Evolutionary conservation across 1,140 invertebrate species (phyloP), one percentile per base, ranked within the genome.

Genomic region (Pararge aegeria): DNA sequence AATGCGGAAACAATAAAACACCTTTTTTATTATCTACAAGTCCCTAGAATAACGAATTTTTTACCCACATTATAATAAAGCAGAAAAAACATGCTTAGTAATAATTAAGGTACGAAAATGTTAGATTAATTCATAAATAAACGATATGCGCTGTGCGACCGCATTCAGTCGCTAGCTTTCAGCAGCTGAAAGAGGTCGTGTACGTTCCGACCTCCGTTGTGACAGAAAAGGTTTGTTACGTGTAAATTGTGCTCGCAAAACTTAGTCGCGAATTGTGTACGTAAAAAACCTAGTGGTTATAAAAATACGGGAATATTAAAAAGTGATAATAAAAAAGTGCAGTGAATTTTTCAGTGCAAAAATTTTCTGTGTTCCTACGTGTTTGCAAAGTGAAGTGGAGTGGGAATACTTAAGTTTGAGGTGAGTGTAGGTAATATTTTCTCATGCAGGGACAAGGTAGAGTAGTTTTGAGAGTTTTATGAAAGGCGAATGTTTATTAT

Each of bases 141-240:
- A n/a, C 7, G 7, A 34, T 10, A 34, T n/a, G 30, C 30, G 30
- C 12, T 20, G 16, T 21, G 30, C 50, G 50, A 34, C 30, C 9
- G 15, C 29, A 19, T n/a, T 52, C 50, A 52, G 50, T 52, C 34
- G 50, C 50, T 37, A 7, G 50, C 50, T 52, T 38, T 38, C 50
- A 37, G 50, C 37, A 30, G 50, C 30, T 34, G 50, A 52, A 38
- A 34, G 30, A 52, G 50, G 50, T 52, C 50, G 50, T 30, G 15
- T 30, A 10, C 30, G 7, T 3, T 30, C 49, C 18, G 16, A 13
- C 30, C 50, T 34, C 49, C 29, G 27, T 18, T 6, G 5, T 6
- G 15, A 50, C 21, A 49, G 13, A 18, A 4, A 34, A 12, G 30
- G 3, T 34, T 3, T 34, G 30, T 34, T 34, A 12, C 30, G 30